Percentiles rank a stretch among this genome's conserved stretches.
These are phyloP conservation scores for Cremastinae sp. DNA, from an alignment of 2,888 invertebrate genomes.

Conservation along the genomic window DNA sequence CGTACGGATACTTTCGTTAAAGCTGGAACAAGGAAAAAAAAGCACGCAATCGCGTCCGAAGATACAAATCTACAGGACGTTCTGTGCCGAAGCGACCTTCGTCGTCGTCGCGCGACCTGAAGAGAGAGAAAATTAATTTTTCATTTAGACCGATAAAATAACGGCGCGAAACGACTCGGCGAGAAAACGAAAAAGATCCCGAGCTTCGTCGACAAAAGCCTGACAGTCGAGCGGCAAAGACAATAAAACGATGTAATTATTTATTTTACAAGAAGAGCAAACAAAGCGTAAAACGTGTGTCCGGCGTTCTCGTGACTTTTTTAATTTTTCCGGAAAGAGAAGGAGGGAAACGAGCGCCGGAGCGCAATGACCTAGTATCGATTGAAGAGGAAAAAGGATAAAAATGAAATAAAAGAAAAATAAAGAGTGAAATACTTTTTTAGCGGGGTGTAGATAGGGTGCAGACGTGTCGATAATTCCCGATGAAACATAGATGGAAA, in stretches of 20 bases:
- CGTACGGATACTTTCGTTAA: slow-evolving; percentile 22
- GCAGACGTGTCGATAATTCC: neutral
- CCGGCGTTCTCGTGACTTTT: slow-evolving; percentile 21
- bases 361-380: slow-evolving; percentile 57
- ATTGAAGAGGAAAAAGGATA: too few species aligned
- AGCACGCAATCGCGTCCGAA: slow-evolving; percentile 34
- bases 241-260: too few species aligned
- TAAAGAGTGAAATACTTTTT: slow-evolving; percentile 35
- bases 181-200: too few species aligned
- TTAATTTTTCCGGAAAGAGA: neutral
- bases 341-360: slow-evolving; percentile 10
- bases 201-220: too few species aligned
- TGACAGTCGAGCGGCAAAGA: too few species aligned
- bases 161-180: too few species aligned
- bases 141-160: neutral
- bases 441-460: neutral
- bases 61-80: slow-evolving; percentile 6
- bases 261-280: too few species aligned
- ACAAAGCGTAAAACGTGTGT: too few species aligned
- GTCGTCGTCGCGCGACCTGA: too few species aligned
- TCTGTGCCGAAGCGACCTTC: too few species aligned
- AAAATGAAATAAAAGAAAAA: too few species aligned
- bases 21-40: slow-evolving; percentile 12
- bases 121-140: neutral
- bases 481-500: neutral